Conservation (phyloP, 2,888 invertebrate species). For the Acronicta alni region DNA sequence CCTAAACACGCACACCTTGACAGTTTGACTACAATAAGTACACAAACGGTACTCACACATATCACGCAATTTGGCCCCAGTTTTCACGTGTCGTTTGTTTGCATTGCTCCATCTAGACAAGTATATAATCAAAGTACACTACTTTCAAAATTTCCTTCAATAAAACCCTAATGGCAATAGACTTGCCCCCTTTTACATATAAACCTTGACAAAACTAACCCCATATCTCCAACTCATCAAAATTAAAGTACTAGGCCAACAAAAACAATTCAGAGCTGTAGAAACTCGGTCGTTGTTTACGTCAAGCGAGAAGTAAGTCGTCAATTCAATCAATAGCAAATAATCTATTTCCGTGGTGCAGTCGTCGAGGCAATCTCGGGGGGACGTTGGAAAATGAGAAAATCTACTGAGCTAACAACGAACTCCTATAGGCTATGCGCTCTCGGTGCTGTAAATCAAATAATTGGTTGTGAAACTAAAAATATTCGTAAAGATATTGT, state of each 20-base stretch:
- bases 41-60: no score
- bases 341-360: slow-evolving; percentile 79
- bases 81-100: no score
- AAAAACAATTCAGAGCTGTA: slow-evolving; percentile 51
- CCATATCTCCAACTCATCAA: slow-evolving; percentile 10
- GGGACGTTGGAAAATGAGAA: slow-evolving; percentile 73
- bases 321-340: slow-evolving; percentile 80
- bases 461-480: slow-evolving; percentile 33
- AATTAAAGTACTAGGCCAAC: slow-evolving; percentile 41
- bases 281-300: slow-evolving; percentile 66
- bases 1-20: no score
- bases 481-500: no score
- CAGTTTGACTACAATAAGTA: no score
- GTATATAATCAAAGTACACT: no score
- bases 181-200: no score
- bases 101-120: no score
- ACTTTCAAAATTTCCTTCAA: no score
- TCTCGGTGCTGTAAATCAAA: slow-evolving; percentile 55
- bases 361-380: slow-evolving; percentile 71
- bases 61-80: no score
- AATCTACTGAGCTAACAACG: slow-evolving; percentile 63
- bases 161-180: no score
- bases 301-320: slow-evolving; percentile 65
- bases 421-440: slow-evolving; percentile 58
- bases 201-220: no score